Evolutionary conservation across 2,113 vertebrate species (phyloP).

Genomic region (Melanerpes formicivorus): DNA sequence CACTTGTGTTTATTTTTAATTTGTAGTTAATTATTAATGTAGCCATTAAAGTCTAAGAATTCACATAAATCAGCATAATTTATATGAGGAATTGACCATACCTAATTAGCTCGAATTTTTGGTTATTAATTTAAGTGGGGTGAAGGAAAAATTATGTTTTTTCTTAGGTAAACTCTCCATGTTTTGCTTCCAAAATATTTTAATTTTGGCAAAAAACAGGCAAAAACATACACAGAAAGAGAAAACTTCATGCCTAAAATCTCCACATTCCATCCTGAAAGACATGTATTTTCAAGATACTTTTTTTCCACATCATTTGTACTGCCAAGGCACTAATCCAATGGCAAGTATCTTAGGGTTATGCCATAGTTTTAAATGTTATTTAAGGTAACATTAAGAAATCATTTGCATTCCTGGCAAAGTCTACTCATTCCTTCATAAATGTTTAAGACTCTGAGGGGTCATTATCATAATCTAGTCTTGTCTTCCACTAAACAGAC

Average conservation of each 20-base stretch:
- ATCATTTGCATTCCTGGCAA: conserved; percentile 5
- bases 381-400: neutral
- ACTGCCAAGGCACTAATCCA: neutral
- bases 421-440: neutral
- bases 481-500: neutral
- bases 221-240: neutral
- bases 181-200: neutral
- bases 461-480: neutral
- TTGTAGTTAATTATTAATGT: conserved; percentile 39
- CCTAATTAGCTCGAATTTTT: neutral
- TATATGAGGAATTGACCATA: neutral
- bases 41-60: conserved; percentile 4
- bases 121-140: neutral
- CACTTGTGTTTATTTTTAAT: conserved; percentile 26
- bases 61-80: conserved; percentile 34
- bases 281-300: neutral
- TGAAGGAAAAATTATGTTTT: neutral
- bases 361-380: neutral
- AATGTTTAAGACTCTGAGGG: neutral
- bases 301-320: neutral
- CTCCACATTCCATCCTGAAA: neutral
- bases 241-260: neutral
- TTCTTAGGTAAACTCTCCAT: neutral
- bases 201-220: neutral
- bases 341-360: neutral